Percentiles rank a stretch among this genome's conserved stretches.
Conservation (phyloP, 2,113 vertebrate genomes). For the Malurus alboscapulatus region DNA sequence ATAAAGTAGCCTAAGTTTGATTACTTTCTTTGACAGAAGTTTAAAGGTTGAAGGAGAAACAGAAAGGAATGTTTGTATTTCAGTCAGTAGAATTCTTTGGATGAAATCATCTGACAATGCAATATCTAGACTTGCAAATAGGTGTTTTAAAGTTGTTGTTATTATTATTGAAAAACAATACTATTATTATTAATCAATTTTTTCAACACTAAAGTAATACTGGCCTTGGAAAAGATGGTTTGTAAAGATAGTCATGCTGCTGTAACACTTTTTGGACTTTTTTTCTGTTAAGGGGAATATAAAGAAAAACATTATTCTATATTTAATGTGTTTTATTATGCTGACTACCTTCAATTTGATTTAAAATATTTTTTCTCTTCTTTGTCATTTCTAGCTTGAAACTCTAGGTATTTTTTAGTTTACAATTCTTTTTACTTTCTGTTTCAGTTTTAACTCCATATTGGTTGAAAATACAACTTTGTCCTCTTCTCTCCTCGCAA, state of each 20-base stretch:
- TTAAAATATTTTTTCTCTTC: not conserved
- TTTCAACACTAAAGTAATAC: not conserved
- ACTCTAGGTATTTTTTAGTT: not conserved
- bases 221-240: not conserved
- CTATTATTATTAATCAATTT: not conserved
- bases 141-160: fast-evolving
- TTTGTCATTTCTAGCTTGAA: not conserved
- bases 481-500: not conserved
- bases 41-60: not conserved
- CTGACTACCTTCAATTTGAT: not conserved
- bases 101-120: not conserved
- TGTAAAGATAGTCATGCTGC: not conserved
- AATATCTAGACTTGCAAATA: not conserved
- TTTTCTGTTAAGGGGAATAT: not conserved
- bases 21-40: not conserved
- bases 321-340: not conserved
- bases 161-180: not conserved
- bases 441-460: not conserved
- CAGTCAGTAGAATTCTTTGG: not conserved
- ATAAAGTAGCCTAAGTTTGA: not conserved
- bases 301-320: not conserved
- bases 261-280: not conserved
- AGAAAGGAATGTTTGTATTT: not conserved
- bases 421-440: not conserved
- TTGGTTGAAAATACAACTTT: not conserved